Evolutionary conservation across 2,113 vertebrate genomes (phyloP), one percentile per base, ranked within the genome.

Genomic region (Andinoacara biseriatus): DNA sequence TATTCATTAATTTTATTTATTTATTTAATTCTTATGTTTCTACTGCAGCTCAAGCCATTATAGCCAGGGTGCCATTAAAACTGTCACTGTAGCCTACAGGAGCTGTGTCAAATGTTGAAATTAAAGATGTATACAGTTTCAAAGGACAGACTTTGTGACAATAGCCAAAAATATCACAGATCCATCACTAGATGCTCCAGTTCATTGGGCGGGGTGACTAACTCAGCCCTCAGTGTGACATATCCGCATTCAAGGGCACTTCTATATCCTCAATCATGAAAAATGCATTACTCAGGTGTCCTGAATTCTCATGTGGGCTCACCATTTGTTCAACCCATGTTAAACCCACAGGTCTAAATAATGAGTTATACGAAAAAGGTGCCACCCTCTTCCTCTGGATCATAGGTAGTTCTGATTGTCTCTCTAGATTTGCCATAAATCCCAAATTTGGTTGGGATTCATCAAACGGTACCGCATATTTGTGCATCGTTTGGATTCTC

Each of bases 141-240:
- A 86, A 77, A 80, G 35, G 49, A 88, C 67, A 67, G 74, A 65
- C 46, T 80, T 4, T 14, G 63, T 87, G 85, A 82, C 79, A 84
- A 85, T 78, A 78, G 60, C 69, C 85, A 56, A 69, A 89, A 89
- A 88, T 89, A 85, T 87, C 86, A 86, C 43, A 54, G 80, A 91
- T 90, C 88, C 93, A 87, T 90, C 85, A 87, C 86, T 84, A 85
- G 79, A 84, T 59, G 80, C 85, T 92, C 74, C 62, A 87, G 91
- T 84, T 82, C 61, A 83, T 76, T 65, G 61, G 74, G 63, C 61
- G 29, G 60, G 80, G 78, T 78, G 87, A 78, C 83, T 83, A 83
- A 86, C 78, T 78, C 67, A 26, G 65, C 57, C 78, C 61, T n/a
- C 38, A 76, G 65, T 83, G 77, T 85, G 74, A 81, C 67, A 49